A percentile compares a stretch with the other conserved stretches of the same genome.
phyloP scores from a whole-genome alignment of 2,888 invertebrate genomes.

The Scaptomyza polygonia region DNA sequence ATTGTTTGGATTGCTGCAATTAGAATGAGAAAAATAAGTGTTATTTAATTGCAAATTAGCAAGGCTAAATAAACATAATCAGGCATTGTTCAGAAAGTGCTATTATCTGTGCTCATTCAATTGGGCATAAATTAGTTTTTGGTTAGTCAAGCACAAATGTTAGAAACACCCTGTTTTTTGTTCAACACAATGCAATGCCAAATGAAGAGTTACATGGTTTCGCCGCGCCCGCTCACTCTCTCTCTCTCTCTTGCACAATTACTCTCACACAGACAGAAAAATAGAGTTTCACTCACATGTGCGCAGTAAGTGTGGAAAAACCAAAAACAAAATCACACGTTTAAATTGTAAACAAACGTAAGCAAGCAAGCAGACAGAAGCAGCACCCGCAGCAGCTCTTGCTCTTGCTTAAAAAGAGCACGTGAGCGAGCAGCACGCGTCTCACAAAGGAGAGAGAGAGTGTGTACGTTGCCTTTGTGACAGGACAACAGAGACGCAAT shows the following conservation, averaged over 20 bases:
- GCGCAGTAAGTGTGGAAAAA: slow-evolving; percentile 63
- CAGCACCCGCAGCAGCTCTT: slow-evolving; percentile 26
- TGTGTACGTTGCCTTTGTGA: neutral
- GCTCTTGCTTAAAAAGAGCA: slow-evolving; percentile 62
- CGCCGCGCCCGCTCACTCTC: slow-evolving; percentile 15
- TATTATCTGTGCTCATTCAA: slow-evolving; percentile 26
- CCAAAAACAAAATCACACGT: slow-evolving; percentile 51
- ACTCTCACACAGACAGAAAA: slow-evolving; percentile 13
- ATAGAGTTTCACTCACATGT: slow-evolving; percentile 59
- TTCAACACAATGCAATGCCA: slow-evolving; percentile 37
- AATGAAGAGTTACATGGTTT: slow-evolving; percentile 57
- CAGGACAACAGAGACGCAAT: slow-evolving; percentile 37
- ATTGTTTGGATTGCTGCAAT: slow-evolving; percentile 62
- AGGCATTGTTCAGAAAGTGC: slow-evolving; percentile 23
- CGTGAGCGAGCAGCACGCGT: slow-evolving; percentile 51
- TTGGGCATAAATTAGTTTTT: slow-evolving; percentile 28
- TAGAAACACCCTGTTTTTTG: slow-evolving; percentile 56
- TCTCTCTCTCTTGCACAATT: slow-evolving; percentile 7
- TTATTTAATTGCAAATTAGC: slow-evolving; percentile 40
- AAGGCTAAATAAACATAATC: slow-evolving; percentile 13
- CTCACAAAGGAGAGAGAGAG: slow-evolving; percentile 46
- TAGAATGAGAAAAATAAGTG: slow-evolving; percentile 41
- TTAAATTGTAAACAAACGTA: slow-evolving; percentile 68
- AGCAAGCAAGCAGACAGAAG: slow-evolving; percentile 8
- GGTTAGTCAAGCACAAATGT: slow-evolving; percentile 11